These are phyloP conservation scores for Amblyopsis rosae DNA, from an alignment of 2,113 vertebrate species.

Conservation along the genomic window DNA sequence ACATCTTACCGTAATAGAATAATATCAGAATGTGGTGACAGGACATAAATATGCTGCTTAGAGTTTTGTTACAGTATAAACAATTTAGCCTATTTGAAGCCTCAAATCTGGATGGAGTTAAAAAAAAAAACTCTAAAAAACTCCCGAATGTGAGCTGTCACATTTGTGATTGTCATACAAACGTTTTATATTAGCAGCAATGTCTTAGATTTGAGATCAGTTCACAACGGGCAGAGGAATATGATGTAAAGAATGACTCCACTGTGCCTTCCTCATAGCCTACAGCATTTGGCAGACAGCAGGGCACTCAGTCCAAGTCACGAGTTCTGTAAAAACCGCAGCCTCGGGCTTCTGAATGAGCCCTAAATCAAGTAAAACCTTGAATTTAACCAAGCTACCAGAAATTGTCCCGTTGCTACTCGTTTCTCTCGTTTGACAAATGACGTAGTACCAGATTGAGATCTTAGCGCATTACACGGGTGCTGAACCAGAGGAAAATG, in stretches of 20 bases:
- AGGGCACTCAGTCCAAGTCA: conserved; percentile 48
- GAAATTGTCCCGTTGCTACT: neutral
- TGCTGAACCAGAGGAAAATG: no score
- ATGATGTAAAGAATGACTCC: conserved; percentile 26
- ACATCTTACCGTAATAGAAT: no score
- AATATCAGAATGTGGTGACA: no score
- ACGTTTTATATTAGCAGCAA: neutral
- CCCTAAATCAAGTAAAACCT: conserved; percentile 28
- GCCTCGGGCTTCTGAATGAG: conserved; percentile 16
- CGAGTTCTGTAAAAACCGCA: conserved; percentile 30
- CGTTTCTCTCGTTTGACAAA: neutral
- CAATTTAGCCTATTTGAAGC: no score
- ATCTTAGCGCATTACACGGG: no score
- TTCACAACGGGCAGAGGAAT: conserved; percentile 6
- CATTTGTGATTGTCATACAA: no score
- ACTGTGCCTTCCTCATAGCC: conserved; percentile 35
- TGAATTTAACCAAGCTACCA: conserved; percentile 17
- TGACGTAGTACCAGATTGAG: no score
- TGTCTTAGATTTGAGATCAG: neutral
- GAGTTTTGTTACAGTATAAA: no score
- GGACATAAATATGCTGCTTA: no score
- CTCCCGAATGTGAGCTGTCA: no score
- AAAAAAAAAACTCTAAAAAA: no score
- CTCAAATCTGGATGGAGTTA: neutral
- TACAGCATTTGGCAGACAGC: conserved; percentile 44